Evolutionary conservation across 2,797 vertebrate species (phyloP), one percentile per base, ranked within the genome.

Genomic region (Lateolabrax maculatus): DNA sequence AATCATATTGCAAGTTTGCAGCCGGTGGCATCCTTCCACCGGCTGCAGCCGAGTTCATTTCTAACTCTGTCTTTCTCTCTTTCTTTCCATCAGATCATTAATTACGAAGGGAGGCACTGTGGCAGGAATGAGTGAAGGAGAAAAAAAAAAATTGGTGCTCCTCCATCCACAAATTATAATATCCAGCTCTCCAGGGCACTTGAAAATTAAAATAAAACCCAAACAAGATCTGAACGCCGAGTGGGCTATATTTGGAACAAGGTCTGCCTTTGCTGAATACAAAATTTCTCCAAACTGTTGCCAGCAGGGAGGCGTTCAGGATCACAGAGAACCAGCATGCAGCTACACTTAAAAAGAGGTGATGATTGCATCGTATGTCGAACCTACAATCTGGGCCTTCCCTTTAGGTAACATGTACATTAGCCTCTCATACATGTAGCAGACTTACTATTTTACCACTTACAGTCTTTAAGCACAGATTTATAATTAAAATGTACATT

Each of bases 131-230:
- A 83, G 75, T 61, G 83, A 29, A 73, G 64, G 37, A 49, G 9
- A 39, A 5, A 5, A 25, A 23, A 70, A 43, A 36, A 71, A 71
- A 53, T 83, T 0, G 31, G 25, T 41, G 77, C 85, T 88, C 67
- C 81, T 87, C 77, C 75, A 77, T 86, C 85, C 84, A 82, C 71
- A 84, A 81, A 87, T 89, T 90, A 88, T 60, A 92, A 90, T 80
- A 83, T 75, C 72, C 82, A 87, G 51, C 78, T 87, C 90, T 89
- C 84, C 36, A 2, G 84, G 90, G 90, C 82, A 79, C 82, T 83
- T 6, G 53, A 60, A 90, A 89, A 91, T 92, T 84, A 87, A 89
- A 92, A 87, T 84, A 84, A 87, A 89, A 86, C 84, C 85, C 84
- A 91, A 92, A 90, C 90, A 89, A 87, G 87, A 90, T 86, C 71